Evolutionary conservation across 2,113 vertebrate genomes (phyloP), one percentile per base, ranked within the genome.

Genomic region (Podocnemis expansa): DNA sequence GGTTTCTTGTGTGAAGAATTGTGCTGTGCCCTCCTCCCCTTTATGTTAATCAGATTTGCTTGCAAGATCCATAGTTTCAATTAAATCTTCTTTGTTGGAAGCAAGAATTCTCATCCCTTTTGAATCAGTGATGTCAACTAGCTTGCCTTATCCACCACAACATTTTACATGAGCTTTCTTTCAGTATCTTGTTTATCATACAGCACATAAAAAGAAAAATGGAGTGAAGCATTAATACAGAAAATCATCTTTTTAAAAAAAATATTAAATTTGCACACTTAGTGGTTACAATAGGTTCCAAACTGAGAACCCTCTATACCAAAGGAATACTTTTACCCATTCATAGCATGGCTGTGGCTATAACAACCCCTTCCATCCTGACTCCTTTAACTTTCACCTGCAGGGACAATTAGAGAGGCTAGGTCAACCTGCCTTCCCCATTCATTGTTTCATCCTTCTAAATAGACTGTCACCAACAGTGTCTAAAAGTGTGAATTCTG

Each of bases 31-130:
- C 6, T 80, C 47, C 49, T 27, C 5, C 51, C 31, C 11, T 73
- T 81, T 60, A 29, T 60, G 24, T 43, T 56, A 19, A 3, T 73
- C 27, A 55, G 14, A 7, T 55, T 55, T 47, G 56, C 41, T 47
- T 84, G 27, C 2, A 58, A 0, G 2, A 52, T 17, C 16, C 17
- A 31, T 1, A 0, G 6, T 43, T 87, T 56, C 31, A 47, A n/a
- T 3, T 0, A 75, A 31, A 58, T 75, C 43, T 83, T 85, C 54
- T 63, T 27, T 25, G 47, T 38, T 54, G 52, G 70, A 89, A 54
- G 34, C 34, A 67, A 14, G 58, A 16, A 4, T 51, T 56, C 19
- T 27, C 29, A 45, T 43, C 31, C 0, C 63, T 31, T 75, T 22
- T 0, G 0, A 86, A 8, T 76, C 91, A 63, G 43, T 29, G 54